Conservation (phyloP, 2,888 invertebrate genomes). For the Thalpophila matura region DNA sequence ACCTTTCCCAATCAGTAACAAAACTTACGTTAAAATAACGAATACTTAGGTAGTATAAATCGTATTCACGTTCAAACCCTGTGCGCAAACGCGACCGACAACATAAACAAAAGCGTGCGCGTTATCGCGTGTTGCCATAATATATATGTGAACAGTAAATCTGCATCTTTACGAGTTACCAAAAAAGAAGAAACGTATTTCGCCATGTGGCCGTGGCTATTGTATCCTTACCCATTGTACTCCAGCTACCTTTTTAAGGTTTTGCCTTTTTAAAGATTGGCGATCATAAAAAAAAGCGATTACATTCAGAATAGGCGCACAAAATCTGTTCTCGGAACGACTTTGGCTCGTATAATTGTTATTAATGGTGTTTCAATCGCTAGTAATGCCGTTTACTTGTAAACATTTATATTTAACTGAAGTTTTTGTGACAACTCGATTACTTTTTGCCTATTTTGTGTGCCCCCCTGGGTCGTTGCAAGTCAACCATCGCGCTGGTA, state of each 20-base stretch:
- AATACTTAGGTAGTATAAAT: conserved; percentile 19
- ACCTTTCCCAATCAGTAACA: not conserved
- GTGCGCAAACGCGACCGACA: conserved; percentile 46
- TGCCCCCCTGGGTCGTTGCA: conserved; percentile 35
- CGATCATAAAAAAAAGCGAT: conserved; percentile 82
- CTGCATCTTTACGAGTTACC: conserved; percentile 79
- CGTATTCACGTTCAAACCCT: conserved; percentile 32
- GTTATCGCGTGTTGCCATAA: conserved; percentile 76
- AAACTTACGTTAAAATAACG: conserved; percentile 1
- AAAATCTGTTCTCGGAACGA: conserved; percentile 79
- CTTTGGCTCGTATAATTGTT: conserved; percentile 59
- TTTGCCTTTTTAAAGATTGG: conserved; percentile 81
- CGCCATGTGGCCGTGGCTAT: conserved; percentile 84
- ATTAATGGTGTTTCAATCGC: conserved; percentile 47
- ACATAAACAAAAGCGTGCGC: conserved; percentile 60
- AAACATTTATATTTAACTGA: conserved; percentile 36
- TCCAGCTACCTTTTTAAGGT: conserved; percentile 79
- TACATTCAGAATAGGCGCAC: conserved; percentile 78
- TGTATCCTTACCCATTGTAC: conserved; percentile 85
- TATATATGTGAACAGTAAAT: conserved; percentile 80
- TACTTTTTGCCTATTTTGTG: conserved; percentile 21
- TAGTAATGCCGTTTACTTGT: conserved; percentile 35
- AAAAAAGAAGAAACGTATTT: conserved; percentile 78
- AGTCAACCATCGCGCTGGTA: conserved; percentile 10
- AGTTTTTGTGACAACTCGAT: conserved; percentile 44